Base-by-base conservation (phyloP, 2,888 invertebrate species). In the Ariolimax columbianus region DNA sequence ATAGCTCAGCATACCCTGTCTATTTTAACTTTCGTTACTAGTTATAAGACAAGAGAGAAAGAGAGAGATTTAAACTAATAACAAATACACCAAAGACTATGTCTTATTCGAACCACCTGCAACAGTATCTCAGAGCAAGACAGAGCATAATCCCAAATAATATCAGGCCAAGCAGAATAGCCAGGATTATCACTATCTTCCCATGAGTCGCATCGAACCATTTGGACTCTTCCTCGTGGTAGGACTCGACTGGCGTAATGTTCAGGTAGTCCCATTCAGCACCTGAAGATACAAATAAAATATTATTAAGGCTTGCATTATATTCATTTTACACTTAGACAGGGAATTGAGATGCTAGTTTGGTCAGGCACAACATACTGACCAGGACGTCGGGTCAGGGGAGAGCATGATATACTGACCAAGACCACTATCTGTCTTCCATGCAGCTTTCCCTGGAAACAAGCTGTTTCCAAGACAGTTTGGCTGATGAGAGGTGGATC, bases 141-240 rank as follows among this genome's bases (percentile, higher is more conserved):
- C 23, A 77, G 9, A 59, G 59, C 23, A 77, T 26, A 9, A 77
- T 0, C 19, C 55, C 63, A 77, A 89, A 82, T 82, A 89, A 66
- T 68, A 87, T 43, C 82, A 86, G n/a, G 43, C 68, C 85, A 33
- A 89, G 77, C 78, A 89, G 36, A 70, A 82, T 77, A 78, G 75
- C 66, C 11, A 89, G 78, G 36, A 85, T 70, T 75, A 86, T 86
- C 83, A 89, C 84, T 59, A 85, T 82, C 77, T 86, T 89, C 73
- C 88, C 86, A 81, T 80, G 59, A 14, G 75, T n/a, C 11, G 85
- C 88, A 63, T 85, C 63, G 17, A 83, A 79, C 87, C 87, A 87
- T 2, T 82, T 77, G 17, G 83, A 83, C 63, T 68, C 79, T 26
- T 78, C 43, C 70, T 87, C 83, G 0, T 51, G 51, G 75, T 89